These are phyloP conservation scores for Australoheros scitulus DNA, from an alignment of 2,113 vertebrate genomes.

Conservation along the genomic window DNA sequence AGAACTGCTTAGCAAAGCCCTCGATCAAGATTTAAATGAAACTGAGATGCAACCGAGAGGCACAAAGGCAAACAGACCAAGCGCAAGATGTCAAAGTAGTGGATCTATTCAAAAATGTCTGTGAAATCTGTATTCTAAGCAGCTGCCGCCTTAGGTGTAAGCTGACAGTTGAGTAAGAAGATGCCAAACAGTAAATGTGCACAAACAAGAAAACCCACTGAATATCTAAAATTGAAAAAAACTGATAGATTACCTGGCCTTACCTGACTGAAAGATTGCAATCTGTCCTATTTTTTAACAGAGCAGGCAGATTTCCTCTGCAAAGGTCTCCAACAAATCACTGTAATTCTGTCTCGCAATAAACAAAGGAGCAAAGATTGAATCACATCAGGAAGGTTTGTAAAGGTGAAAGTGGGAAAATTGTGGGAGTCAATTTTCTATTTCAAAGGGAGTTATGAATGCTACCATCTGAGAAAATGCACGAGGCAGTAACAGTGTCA, in stretches of 20 bases:
- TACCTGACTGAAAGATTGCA: neutral
- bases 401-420: neutral
- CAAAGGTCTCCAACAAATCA: neutral
- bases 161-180: conserved; percentile 13
- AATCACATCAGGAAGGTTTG: neutral
- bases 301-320: neutral
- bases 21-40: neutral
- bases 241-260: neutral
- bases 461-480: neutral
- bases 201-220: neutral
- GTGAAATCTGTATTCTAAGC: conserved; percentile 26
- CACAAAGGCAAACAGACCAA: neutral
- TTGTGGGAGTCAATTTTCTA: neutral
- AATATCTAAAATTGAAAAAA: neutral
- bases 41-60: neutral
- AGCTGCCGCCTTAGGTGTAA: neutral
- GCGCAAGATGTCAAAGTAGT: neutral
- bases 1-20: neutral
- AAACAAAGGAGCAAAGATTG: neutral
- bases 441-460: neutral
- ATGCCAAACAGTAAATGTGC: neutral
- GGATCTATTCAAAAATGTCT: neutral
- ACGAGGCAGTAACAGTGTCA: neutral
- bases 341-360: neutral
- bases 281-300: neutral